Percentiles rank a stretch among this genome's conserved stretches.
These are phyloP conservation scores for Trogon melanurus DNA, from an alignment of 2,113 vertebrate genomes.

Conservation along the genomic window DNA sequence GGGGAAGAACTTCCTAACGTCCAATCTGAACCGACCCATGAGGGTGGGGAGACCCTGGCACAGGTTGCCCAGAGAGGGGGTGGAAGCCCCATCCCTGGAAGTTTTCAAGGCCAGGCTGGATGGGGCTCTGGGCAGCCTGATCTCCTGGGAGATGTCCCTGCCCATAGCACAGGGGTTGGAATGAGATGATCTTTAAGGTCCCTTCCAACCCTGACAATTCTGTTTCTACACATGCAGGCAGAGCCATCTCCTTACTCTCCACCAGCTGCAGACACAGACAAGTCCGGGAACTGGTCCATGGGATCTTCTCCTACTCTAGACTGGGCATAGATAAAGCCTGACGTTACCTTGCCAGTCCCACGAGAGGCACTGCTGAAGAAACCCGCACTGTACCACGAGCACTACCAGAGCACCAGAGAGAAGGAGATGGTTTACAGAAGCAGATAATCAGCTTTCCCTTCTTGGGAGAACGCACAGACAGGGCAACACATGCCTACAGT, in stretches of 20 bases:
- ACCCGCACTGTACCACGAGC: background rate
- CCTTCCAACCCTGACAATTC: too few relatives aligned
- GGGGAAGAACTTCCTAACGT: too few relatives aligned
- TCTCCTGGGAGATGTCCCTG: too few relatives aligned
- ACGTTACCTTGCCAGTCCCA: background rate
- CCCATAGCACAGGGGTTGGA: too few relatives aligned
- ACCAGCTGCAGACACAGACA: background rate
- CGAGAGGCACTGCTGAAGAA: background rate
- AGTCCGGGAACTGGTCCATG: background rate
- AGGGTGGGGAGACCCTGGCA: too few relatives aligned
- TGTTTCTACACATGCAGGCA: rapidly evolving
- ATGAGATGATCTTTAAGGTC: too few relatives aligned
- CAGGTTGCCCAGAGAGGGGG: too few relatives aligned
- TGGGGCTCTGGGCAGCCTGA: too few relatives aligned
- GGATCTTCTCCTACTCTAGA: background rate
- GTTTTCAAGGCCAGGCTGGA: too few relatives aligned
- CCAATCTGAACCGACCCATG: too few relatives aligned
- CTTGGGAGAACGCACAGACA: background rate
- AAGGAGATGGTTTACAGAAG: background rate
- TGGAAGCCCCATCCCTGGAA: too few relatives aligned
- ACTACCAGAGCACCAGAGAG: background rate
- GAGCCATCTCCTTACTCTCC: background rate
- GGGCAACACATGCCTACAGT: background rate
- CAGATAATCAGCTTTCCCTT: background rate
- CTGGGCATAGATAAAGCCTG: background rate